Evolutionary conservation across 2,888 invertebrate genomes (phyloP).

Genomic region (Cheilosia impressa): DNA sequence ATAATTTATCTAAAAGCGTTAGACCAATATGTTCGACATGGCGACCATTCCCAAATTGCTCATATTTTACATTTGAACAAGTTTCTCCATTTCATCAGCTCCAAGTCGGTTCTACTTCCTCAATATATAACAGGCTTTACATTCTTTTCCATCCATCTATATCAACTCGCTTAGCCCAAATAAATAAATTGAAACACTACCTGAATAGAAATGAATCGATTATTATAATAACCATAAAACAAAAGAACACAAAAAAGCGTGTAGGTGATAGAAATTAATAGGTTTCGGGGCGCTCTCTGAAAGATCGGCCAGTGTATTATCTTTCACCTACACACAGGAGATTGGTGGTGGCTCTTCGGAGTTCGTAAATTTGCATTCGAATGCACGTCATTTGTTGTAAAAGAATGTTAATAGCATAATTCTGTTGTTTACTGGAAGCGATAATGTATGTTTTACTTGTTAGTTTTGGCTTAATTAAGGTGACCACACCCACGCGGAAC

Average conservation of each 20-base stretch:
- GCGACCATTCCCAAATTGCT: conserved; percentile 24
- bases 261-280: conserved; percentile 46
- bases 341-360: conserved; percentile 10
- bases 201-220: conserved; percentile 41
- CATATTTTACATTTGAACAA: conserved; percentile 52
- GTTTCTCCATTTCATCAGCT: conserved; percentile 13
- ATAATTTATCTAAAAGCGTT: not conserved
- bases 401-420: conserved; percentile 47
- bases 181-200: conserved; percentile 53
- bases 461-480: conserved; percentile 48
- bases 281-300: conserved; percentile 2
- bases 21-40: not conserved
- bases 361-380: conserved; percentile 49
- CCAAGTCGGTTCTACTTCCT: conserved; percentile 31
- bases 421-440: conserved; percentile 52
- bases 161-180: not conserved
- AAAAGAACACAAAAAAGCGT: conserved; percentile 46
- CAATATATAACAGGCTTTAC: conserved; percentile 52
- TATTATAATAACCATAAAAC: conserved; percentile 29
- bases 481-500: conserved; percentile 8
- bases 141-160: not conserved
- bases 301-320: not conserved
- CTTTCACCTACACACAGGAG: conserved; percentile 42
- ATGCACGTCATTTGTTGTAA: conserved; percentile 21
- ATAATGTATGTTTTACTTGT: conserved; percentile 46